Conservation (phyloP, 2,113 vertebrate genomes). For the Proterorhinus semilunaris region DNA sequence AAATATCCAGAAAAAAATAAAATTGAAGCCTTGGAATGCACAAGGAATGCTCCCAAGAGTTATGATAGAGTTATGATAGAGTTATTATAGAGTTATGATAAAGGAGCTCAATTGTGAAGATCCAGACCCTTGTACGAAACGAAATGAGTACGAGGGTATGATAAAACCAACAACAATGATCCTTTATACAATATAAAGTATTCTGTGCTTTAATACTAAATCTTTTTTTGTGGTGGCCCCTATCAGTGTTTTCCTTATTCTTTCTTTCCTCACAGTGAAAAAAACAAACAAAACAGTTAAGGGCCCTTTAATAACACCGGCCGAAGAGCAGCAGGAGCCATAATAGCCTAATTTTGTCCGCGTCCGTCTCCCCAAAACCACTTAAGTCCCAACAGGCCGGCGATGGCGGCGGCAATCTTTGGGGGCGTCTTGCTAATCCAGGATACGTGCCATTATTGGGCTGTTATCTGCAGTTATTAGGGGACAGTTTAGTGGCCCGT, state of each 20-base stretch:
- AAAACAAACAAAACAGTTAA: background rate
- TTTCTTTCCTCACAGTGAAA: background rate
- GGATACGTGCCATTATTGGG: background rate
- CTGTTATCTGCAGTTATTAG: conserved; percentile 3
- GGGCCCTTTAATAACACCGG: conserved; percentile 8
- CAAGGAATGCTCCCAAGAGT: too few relatives aligned
- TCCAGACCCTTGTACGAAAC: too few relatives aligned
- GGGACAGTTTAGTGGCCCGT: background rate
- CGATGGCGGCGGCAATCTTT: background rate
- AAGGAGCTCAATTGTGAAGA: too few relatives aligned
- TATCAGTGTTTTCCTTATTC: background rate
- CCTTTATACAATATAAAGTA: too few relatives aligned
- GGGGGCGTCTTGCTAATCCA: background rate
- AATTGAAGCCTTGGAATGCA: too few relatives aligned
- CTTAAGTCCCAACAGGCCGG: conserved; percentile 8
- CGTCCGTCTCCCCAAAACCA: conserved; percentile 3
- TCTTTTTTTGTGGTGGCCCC: too few relatives aligned
- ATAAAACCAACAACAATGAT: too few relatives aligned
- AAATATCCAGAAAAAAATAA: too few relatives aligned
- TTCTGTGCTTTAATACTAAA: too few relatives aligned
- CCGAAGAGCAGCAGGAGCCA: conserved; percentile 7
- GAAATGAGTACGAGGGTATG: too few relatives aligned
- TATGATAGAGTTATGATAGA: too few relatives aligned
- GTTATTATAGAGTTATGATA: too few relatives aligned
- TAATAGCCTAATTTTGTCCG: conserved; percentile 12